Evolutionary conservation across 2,888 invertebrate genomes (phyloP).

Genomic region (Scaptodrosophila latifasciaeformis): DNA sequence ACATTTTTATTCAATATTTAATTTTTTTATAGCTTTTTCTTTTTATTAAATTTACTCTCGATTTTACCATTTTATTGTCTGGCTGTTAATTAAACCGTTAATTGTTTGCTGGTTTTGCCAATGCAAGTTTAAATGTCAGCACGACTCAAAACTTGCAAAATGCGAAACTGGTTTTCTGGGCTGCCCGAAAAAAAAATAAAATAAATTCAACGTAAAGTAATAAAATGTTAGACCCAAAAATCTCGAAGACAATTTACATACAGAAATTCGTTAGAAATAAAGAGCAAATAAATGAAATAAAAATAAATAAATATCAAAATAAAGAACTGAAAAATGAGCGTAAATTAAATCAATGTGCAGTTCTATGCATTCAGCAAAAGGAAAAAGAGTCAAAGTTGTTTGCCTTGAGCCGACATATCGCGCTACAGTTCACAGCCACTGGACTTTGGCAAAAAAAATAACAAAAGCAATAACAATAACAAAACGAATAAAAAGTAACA

Average conservation of each 20-base stretch:
- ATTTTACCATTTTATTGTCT: conserved; percentile 26
- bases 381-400: conserved; percentile 35
- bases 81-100: conserved; percentile 31
- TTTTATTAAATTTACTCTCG: conserved; percentile 4
- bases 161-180: conserved; percentile 45
- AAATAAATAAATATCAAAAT: conserved; percentile 35
- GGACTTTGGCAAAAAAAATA: conserved; percentile 17
- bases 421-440: conserved; percentile 33
- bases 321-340: conserved; percentile 18
- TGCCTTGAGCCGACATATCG: conserved; percentile 45
- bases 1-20: no score
- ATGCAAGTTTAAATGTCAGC: conserved; percentile 48
- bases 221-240: no score
- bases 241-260: conserved; percentile 36
- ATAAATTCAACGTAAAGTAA: no score
- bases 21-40: no score
- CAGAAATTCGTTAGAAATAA: conserved; percentile 8
- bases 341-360: conserved; percentile 37
- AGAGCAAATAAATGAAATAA: conserved; percentile 1
- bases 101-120: conserved; percentile 9
- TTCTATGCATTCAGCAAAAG: conserved; percentile 4
- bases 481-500: not conserved
- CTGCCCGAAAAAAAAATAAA: conserved; percentile 27
- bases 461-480: not conserved
- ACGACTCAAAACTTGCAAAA: conserved; percentile 27